These are phyloP conservation scores for Megalurothrips usitatus DNA, from an alignment of 2,888 invertebrate species.

Conservation along the genomic window DNA sequence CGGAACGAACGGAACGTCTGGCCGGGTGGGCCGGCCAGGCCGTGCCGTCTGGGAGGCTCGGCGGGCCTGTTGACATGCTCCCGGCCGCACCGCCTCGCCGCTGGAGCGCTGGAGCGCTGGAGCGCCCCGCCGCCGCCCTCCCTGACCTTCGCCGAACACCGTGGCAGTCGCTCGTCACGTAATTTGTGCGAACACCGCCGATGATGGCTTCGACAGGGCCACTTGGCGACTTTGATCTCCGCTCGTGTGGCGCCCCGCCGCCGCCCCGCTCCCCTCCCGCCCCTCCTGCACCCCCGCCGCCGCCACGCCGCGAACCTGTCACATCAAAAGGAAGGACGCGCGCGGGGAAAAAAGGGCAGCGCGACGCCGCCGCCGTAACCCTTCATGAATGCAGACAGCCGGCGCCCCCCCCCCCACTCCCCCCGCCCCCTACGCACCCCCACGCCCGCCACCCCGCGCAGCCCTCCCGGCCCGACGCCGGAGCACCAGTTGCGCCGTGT, in stretches of 20 bases:
- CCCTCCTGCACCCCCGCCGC: background rate
- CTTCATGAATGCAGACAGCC: conserved; percentile 12
- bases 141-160: background rate
- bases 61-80: no score
- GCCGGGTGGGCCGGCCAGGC: no score
- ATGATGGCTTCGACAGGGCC: background rate
- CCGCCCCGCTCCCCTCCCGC: background rate
- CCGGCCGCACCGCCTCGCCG: no score
- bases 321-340: conserved; percentile 6
- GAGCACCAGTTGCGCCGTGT: background rate
- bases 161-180: background rate
- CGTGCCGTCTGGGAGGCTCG: no score
- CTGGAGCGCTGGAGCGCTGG: background rate
- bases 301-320: background rate
- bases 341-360: background rate
- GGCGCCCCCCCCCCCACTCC: background rate
- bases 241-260: background rate
- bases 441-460: background rate
- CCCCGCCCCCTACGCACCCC: background rate
- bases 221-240: conserved; percentile 7
- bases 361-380: background rate
- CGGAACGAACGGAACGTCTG: background rate
- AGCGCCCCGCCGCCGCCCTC: background rate
- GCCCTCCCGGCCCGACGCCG: background rate
- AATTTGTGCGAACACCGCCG: background rate